A percentile compares a stretch with the other conserved stretches of the same genome.
These are phyloP conservation scores for Trichogramma evanescens DNA, from an alignment of 2,888 invertebrate genomes.

Conservation along the genomic window DNA sequence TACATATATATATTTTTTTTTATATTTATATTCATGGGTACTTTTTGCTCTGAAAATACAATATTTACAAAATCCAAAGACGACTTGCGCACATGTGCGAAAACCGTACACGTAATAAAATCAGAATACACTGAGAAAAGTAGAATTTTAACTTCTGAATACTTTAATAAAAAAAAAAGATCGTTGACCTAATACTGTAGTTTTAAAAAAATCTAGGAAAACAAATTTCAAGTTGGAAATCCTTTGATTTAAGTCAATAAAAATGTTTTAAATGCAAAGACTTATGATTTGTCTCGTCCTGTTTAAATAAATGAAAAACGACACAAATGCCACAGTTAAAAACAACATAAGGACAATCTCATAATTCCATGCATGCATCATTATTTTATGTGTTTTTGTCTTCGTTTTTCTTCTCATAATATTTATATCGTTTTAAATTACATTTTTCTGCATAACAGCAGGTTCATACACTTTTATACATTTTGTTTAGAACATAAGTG, in stretches of 20 bases:
- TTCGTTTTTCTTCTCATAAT: slow-evolving; percentile 1
- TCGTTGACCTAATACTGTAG: slow-evolving; percentile 20
- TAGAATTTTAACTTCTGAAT: no score
- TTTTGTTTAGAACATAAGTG: slow-evolving; percentile 18
- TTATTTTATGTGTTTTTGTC: slow-evolving; percentile 9
- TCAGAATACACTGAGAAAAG: no score
- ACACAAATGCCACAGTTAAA: no score
- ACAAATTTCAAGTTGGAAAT: no score
- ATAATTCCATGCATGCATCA: slow-evolving; percentile 12
- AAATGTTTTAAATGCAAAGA: slow-evolving; percentile 16
- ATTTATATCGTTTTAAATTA: neutral
- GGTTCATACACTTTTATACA: slow-evolving; percentile 9
- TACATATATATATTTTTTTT: slow-evolving; percentile 13
- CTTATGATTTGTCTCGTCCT: neutral
- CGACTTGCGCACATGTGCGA: slow-evolving; percentile 7
- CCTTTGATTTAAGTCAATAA: no score
- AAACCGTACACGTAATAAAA: neutral
- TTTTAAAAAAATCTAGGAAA: slow-evolving; percentile 13
- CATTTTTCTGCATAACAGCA: slow-evolving; percentile 14
- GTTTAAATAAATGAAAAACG: no score
- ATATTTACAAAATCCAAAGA: slow-evolving; percentile 22
- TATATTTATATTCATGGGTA: neutral
- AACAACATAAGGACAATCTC: slow-evolving; percentile 16
- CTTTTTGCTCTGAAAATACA: slow-evolving; percentile 16
- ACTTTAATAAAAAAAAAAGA: slow-evolving; percentile 2